A percentile compares a stretch with the other conserved stretches of the same genome.
These are phyloP conservation scores for Chlorocebus sabaeus DNA, from an alignment of 2,113 vertebrate genomes.

Conservation along the genomic window DNA sequence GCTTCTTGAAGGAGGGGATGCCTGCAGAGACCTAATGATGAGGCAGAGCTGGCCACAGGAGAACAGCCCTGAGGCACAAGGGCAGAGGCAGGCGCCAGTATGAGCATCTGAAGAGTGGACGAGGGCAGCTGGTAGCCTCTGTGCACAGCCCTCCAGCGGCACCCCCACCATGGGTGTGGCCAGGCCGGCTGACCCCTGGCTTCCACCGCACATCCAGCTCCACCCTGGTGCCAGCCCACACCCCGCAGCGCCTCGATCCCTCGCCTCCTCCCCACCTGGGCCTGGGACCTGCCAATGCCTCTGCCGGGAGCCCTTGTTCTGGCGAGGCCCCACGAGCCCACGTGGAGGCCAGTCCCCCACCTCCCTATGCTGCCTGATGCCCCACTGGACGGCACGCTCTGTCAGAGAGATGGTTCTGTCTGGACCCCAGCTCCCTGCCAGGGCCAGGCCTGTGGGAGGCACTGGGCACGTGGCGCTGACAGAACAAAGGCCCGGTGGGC, in stretches of 20 bases:
- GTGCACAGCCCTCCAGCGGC: background rate
- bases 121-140: background rate
- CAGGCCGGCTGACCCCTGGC: background rate
- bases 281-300: background rate
- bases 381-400: background rate
- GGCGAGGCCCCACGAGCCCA: background rate
- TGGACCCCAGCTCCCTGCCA: background rate
- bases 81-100: background rate
- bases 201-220: background rate
- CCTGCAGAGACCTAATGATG: background rate
- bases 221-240: too few relatives aligned
- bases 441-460: background rate
- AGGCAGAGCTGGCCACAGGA: background rate
- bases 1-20: background rate
- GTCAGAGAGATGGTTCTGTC: background rate
- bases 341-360: background rate
- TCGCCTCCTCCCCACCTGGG: background rate
- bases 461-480: background rate
- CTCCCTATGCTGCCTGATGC: background rate
- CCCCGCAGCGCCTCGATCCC: background rate
- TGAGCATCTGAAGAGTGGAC: background rate
- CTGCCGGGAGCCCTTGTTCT: background rate
- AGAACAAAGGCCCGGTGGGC: rapidly evolving
- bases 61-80: too few relatives aligned
- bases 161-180: background rate